Percentiles rank a stretch among this genome's conserved stretches.
Evolutionary conservation across 37 sponge, comb jelly and placozoan genomes (phyloP).

Genomic region (Beroe forskalii): DNA sequence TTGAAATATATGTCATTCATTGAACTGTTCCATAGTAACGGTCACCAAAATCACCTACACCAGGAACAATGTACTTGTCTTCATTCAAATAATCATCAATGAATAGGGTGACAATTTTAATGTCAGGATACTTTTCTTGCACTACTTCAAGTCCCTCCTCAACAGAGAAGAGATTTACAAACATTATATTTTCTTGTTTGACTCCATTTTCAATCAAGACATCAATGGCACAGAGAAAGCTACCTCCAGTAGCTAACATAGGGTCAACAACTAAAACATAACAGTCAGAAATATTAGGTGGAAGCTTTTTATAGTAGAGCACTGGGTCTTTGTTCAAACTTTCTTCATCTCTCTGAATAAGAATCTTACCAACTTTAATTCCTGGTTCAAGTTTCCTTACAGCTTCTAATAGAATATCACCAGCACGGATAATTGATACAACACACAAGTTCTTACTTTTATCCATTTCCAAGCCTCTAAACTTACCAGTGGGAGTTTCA

Average conservation of each 20-base stretch:
- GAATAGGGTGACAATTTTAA: constrained; percentile 6
- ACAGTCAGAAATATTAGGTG: neutral
- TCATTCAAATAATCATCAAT: constrained; percentile 40
- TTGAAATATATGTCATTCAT: too few species aligned
- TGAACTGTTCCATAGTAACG: constrained; percentile 46
- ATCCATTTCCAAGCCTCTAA: neutral
- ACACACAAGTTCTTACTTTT: constrained; percentile 28
- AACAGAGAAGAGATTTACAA: constrained; percentile 47
- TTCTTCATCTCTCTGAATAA: constrained; percentile 51
- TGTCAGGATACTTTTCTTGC: constrained; percentile 38
- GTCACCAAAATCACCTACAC: constrained; percentile 63
- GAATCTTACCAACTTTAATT: constrained; percentile 54
- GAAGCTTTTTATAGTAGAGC: constrained; percentile 59
- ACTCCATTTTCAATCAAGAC: constrained; percentile 43
- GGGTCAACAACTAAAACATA: constrained; percentile 38
- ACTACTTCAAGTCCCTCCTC: constrained; percentile 19
- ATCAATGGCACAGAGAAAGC: constrained; percentile 25
- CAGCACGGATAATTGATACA: constrained; percentile 59
- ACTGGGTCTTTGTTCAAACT: constrained; percentile 5
- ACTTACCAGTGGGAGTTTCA: constrained; percentile 43
- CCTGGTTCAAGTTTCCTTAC: constrained; percentile 8
- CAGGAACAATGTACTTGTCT: constrained; percentile 61
- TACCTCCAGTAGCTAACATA: constrained; percentile 64
- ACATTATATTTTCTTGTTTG: neutral
- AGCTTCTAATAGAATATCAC: constrained; percentile 52